Percentiles rank a stretch among this genome's conserved stretches.
Conservation (phyloP, 2,113 vertebrate genomes). For the Gadus chalcogrammus region DNA sequence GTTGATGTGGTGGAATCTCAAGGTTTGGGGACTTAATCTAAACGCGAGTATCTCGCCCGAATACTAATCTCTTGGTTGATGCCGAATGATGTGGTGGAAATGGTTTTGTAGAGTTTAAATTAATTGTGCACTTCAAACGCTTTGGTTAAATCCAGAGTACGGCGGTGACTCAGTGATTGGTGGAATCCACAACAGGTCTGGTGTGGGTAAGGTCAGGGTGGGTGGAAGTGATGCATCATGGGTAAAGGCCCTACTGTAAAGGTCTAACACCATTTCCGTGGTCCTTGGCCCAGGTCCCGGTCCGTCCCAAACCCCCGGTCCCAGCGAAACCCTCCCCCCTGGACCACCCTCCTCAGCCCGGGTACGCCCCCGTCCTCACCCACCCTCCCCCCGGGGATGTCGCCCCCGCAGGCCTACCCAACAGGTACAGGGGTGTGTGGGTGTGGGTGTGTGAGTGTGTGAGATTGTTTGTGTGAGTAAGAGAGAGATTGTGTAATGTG, state of each 20-base stretch:
- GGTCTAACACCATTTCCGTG: not conserved
- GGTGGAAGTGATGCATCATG: not conserved
- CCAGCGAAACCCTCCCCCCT: conserved; percentile 61
- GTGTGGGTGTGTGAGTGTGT: no score
- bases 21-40: no score
- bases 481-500: no score
- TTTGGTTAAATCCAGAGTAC: not conserved
- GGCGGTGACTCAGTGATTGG: not conserved
- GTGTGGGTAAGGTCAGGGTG: not conserved
- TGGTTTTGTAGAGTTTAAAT: no score
- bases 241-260: not conserved
- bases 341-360: conserved; percentile 19
- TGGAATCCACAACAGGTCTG: not conserved
- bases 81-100: no score
- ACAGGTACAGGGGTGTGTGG: conserved; percentile 38
- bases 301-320: conserved; percentile 57
- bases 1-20: no score
- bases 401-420: conserved; percentile 2
- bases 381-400: not conserved
- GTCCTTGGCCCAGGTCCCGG: conserved; percentile 44
- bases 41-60: no score
- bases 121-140: no score
- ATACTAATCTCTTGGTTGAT: no score
- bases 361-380: conserved; percentile 1
- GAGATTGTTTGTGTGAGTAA: no score